Conservation (phyloP, 2,113 vertebrate genomes). For the Phylloscopus whistleri region DNA sequence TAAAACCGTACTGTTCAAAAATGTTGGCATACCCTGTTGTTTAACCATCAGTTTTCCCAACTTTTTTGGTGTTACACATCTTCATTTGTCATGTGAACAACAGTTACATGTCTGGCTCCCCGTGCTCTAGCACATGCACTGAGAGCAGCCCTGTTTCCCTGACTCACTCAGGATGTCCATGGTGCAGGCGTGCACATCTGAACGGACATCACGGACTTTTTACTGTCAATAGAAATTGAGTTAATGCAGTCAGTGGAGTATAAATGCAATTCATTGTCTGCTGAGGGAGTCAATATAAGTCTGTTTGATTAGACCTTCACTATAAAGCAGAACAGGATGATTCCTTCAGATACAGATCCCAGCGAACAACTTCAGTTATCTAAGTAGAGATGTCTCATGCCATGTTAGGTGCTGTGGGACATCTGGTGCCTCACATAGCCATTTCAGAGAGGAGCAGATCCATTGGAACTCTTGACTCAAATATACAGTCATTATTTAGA, state of each 20-base stretch:
- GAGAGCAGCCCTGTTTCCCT: not conserved
- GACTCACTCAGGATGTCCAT: not conserved
- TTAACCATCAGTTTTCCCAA: not conserved
- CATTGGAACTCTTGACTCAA: not conserved
- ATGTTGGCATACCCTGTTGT: not conserved
- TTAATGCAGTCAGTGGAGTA: not conserved
- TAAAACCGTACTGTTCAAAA: not conserved
- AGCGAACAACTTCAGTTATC: not conserved
- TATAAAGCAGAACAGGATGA: not conserved
- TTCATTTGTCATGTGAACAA: not conserved
- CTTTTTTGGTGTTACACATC: not conserved
- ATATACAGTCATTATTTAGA: not conserved
- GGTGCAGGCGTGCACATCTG: not conserved
- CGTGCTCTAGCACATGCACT: not conserved
- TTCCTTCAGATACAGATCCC: not conserved
- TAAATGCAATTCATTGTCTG: not conserved
- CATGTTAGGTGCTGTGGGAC: not conserved
- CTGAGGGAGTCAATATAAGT: not conserved
- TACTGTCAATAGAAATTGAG: not conserved
- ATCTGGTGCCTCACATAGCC: not conserved
- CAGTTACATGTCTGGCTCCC: fast-evolving
- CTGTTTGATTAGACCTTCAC: not conserved
- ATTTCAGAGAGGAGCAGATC: not conserved
- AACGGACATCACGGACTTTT: not conserved
- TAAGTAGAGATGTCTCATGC: not conserved